Base-by-base conservation (phyloP, 1,140 invertebrate species). In the Eriosoma lanigerum region DNA sequence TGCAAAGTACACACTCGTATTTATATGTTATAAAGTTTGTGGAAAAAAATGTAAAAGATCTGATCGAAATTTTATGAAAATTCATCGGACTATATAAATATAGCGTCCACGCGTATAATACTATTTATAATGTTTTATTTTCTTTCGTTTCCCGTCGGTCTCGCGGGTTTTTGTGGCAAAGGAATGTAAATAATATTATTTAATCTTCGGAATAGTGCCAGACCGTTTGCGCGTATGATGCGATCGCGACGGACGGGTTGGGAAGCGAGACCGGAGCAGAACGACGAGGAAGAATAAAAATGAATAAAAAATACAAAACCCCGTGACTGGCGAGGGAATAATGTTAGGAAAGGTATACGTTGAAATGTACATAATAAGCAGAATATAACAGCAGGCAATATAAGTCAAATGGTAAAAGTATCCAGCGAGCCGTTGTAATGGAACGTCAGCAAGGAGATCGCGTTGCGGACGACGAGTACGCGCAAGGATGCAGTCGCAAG, bases 351-450 rank as follows among this genome's bases (percentile, higher is more conserved):
- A 29, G 26, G 58, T 62, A 62, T 6, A 62, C 17, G 58, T 29
- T 24, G 13, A 29, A 60, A 60, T 60, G 58, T 15, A 29, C 26
- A 62, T 29, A 62, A 29, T 62, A 62, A 15, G 58, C 58, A 1
- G 13, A 29, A 15, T n/a, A 58, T 58, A n/a, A 26, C 24, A 15
- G 9, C 5, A 24, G 15, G 58, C 58, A 62, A 62, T 29, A 62
- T 62, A 62, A 62, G 58, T 62, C 58, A 29, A 62, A 62, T 29
- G 58, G 15, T 62, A 29, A 62, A 26, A n/a, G 29, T 62, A 62
- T 62, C 58, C 58, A 24, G 58, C 17, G 26, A 62, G 58, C 58
- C 58, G 26, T 62, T 62, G 26, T 60, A 60, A 60, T 60, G 29
- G 58, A 62, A 62, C 58, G 58, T 62, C 58, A 62, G 58, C 58